These are phyloP conservation scores for Periparus ater DNA, from an alignment of 2,797 vertebrate genomes.

Conservation along the genomic window DNA sequence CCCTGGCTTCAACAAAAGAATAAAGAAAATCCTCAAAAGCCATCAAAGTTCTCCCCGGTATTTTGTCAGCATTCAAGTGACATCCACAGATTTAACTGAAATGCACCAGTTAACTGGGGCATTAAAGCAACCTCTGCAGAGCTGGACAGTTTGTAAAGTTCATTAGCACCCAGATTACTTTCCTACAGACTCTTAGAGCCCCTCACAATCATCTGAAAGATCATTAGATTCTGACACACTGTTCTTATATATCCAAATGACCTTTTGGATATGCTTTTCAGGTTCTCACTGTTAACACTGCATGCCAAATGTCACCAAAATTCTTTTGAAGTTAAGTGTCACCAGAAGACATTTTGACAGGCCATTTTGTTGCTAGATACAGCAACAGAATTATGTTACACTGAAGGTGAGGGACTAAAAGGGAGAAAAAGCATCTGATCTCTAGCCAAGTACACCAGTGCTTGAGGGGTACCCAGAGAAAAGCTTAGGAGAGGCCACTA, in stretches of 20 bases:
- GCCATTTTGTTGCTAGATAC: not conserved
- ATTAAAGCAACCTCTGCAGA: slow-evolving; percentile 4
- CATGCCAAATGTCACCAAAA: slow-evolving; percentile 51
- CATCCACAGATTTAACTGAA: not conserved
- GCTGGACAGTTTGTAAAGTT: slow-evolving; percentile 54
- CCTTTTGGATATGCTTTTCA: slow-evolving; percentile 43
- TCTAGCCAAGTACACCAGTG: not conserved
- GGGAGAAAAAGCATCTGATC: not conserved
- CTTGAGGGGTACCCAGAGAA: not conserved
- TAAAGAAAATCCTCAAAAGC: slow-evolving; percentile 14
- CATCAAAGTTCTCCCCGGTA: not conserved
- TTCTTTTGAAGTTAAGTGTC: slow-evolving; percentile 40
- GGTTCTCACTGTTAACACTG: slow-evolving; percentile 20
- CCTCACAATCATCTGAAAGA: slow-evolving; percentile 34
- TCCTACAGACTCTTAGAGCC: not conserved
- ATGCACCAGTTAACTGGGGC: not conserved
- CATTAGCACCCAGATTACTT: slow-evolving; percentile 37
- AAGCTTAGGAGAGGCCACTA: not conserved
- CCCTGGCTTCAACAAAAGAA: not conserved
- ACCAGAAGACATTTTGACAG: slow-evolving; percentile 55
- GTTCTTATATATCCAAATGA: slow-evolving; percentile 42
- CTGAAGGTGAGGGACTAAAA: not conserved
- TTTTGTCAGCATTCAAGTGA: slow-evolving; percentile 27
- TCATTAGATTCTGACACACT: slow-evolving; percentile 50
- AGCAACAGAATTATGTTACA: not conserved